Evolutionary conservation across 1,140 invertebrate species (phyloP), one percentile per base, ranked within the genome.

Genomic region (Physella acuta): DNA sequence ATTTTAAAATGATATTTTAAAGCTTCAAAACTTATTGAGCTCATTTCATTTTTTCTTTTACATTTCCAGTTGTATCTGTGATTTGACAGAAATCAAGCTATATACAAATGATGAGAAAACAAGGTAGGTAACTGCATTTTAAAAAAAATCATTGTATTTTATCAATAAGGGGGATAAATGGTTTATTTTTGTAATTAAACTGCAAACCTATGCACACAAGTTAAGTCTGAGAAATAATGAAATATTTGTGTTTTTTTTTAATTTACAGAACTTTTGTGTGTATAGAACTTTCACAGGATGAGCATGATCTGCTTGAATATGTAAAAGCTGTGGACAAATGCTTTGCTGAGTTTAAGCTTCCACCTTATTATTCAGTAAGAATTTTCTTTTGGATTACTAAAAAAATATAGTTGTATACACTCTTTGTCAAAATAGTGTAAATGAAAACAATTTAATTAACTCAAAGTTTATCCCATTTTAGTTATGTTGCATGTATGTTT

Each of bases 61-160:
- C 44, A 16, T 44, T 68, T 75, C 51, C 68, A 78, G 77, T 53
- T 73, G 70, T 68, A 55, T 71, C 30, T 75, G 73, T 76, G 71
- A 73, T 24, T 49, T 77, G 36, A 34, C 56, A 28, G 16, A 53
- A 28, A 11, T 79, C 4, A 75, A 73, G 30, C 39, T 79, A 14
- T 80, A 73, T 37, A 73, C 70, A 26, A 80, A 80, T 76, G 78
- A 80, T 67, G 78, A 80, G 59, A 76, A 76, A 58, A 76, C 73
- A 14, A 73, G 77, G 77, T 78, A 66, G 58, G 71, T 52, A 30
- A 53, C 20, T 1, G 53, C 3, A 34, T 3, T n/a, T 36, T 24
- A 0, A 33, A n/a, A n/a, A 17, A 55, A n/a, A 39, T 44, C 1
- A 52, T 0, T 24, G 1, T 28, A 36, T 5, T 49, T 59, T 34